phyloP scores from a whole-genome alignment of 2,888 invertebrate genomes.

The Acheta domesticus region DNA sequence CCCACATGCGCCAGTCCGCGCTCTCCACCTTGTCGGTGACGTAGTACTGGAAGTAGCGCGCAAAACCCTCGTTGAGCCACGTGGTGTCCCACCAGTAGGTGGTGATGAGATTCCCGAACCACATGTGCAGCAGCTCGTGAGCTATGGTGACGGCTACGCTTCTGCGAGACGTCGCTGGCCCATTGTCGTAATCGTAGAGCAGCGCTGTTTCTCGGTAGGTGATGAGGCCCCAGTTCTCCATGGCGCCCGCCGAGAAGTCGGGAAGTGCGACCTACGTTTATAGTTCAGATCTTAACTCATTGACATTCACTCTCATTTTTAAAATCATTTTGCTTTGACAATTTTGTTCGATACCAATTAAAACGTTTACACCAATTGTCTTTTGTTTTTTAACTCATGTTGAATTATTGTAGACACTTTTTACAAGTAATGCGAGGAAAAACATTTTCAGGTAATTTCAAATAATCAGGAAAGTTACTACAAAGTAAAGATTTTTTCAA shows the following conservation, averaged over 20 bases:
- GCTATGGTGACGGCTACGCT: slow-evolving; percentile 45
- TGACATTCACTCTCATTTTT: too few species aligned
- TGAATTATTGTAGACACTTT: too few species aligned
- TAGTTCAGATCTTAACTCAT: too few species aligned
- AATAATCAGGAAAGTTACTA: too few species aligned
- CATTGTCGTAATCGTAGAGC: neutral
- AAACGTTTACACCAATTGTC: too few species aligned
- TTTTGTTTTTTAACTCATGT: too few species aligned
- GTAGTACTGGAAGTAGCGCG: slow-evolving; percentile 52
- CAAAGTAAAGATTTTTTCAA: too few species aligned
- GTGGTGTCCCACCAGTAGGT: slow-evolving; percentile 48
- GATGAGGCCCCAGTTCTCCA: slow-evolving; percentile 75
- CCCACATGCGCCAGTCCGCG: slow-evolving; percentile 29
- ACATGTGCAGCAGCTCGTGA: slow-evolving; percentile 57
- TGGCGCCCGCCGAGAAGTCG: slow-evolving; percentile 47
- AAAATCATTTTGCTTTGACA: too few species aligned
- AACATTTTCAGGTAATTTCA: too few species aligned
- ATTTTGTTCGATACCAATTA: too few species aligned
- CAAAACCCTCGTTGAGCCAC: slow-evolving; percentile 55
- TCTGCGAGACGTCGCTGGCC: neutral
- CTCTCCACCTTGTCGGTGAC: slow-evolving; percentile 37
- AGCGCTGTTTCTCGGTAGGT: slow-evolving; percentile 52
- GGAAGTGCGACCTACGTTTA: slow-evolving; percentile 30
- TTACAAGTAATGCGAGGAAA: too few species aligned
- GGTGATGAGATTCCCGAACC: slow-evolving; percentile 51